Evolutionary conservation across 2,888 invertebrate species (phyloP).

Genomic region (Ormyrus rosae): DNA sequence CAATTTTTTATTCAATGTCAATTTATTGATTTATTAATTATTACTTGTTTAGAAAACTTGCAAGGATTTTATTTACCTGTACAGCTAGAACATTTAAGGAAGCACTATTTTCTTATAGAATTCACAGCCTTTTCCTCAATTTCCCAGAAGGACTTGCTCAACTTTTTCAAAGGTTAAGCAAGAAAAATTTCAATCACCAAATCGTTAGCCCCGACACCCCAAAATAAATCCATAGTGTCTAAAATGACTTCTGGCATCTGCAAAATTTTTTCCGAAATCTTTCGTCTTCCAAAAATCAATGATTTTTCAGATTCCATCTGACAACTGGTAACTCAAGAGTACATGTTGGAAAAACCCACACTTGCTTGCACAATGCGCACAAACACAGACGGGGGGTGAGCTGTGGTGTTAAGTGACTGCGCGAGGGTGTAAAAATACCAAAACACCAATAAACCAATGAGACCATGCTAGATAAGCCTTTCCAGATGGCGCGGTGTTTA

Average conservation of each 20-base stretch:
- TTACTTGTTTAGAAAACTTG: too few species aligned
- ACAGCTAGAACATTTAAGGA: constrained; percentile 26
- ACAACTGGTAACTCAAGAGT: constrained; percentile 11
- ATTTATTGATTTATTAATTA: too few species aligned
- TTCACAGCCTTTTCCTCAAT: constrained; percentile 33
- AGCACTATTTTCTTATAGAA: constrained; percentile 25
- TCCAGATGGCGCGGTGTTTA: constrained; percentile 23
- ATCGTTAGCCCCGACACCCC: not conserved
- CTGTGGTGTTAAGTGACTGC: too few species aligned
- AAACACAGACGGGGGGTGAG: too few species aligned
- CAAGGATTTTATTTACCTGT: constrained; percentile 11
- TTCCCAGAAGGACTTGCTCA: not conserved
- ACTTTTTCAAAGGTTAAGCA: constrained; percentile 10
- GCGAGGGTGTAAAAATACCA: too few species aligned
- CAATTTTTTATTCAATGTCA: not conserved
- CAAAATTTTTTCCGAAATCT: not conserved
- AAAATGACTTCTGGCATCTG: not conserved
- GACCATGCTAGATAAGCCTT: not conserved
- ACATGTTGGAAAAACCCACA: not conserved
- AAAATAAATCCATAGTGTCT: constrained; percentile 12
- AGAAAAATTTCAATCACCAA: constrained; percentile 8
- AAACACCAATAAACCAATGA: too few species aligned
- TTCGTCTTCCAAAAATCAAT: constrained; percentile 21
- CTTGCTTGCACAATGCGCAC: not conserved
- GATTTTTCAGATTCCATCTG: constrained; percentile 30